These are phyloP conservation scores for Magallana ariakensis DNA, from an alignment of 1,140 invertebrate genomes.

Conservation along the genomic window DNA sequence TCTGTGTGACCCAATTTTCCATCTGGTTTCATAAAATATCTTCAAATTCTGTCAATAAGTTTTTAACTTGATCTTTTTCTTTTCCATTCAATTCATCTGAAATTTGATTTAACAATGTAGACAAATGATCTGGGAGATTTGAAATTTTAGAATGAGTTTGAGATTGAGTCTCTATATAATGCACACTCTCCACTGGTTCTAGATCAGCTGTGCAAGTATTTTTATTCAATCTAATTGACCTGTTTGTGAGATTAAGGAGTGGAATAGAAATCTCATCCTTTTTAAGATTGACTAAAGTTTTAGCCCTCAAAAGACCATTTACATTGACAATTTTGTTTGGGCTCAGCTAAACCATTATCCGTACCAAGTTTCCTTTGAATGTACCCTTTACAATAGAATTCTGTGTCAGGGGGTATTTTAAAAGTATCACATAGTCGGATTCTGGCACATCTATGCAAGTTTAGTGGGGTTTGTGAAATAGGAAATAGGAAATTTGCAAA, in stretches of 20 bases:
- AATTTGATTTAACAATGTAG: background rate
- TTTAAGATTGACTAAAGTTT: background rate
- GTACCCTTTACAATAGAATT: background rate
- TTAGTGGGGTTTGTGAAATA: background rate
- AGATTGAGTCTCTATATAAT: background rate
- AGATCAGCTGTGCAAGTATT: background rate
- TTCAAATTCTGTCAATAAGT: constrained; percentile 46
- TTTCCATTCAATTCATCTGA: background rate
- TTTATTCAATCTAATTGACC: background rate
- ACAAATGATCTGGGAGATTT: background rate
- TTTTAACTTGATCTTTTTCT: background rate
- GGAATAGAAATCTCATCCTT: background rate
- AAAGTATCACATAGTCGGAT: background rate
- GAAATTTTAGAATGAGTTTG: background rate
- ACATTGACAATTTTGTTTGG: background rate
- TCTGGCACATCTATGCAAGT: background rate
- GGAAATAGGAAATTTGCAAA: background rate
- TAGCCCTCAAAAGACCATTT: background rate
- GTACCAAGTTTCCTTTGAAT: background rate
- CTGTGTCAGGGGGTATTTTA: constrained; percentile 6
- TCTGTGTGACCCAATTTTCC: constrained; percentile 49
- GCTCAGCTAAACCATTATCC: background rate
- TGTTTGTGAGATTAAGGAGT: background rate
- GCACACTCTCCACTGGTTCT: background rate
- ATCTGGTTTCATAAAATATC: constrained; percentile 56